These are phyloP conservation scores for Zaprionus gabonicus DNA, from an alignment of 1,140 invertebrate genomes.

Conservation along the genomic window DNA sequence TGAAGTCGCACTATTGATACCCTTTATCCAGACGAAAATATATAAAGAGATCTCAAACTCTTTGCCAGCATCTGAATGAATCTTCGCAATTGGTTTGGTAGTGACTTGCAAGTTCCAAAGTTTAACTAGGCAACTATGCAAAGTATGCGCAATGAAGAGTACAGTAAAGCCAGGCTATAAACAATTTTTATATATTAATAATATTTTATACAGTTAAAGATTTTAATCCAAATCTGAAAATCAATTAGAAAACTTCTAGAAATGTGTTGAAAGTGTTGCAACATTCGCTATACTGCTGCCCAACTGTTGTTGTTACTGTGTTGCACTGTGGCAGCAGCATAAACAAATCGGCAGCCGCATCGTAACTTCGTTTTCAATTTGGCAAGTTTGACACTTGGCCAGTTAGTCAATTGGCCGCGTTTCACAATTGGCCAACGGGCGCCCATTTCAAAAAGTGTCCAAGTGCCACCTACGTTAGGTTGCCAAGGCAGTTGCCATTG, in stretches of 20 bases:
- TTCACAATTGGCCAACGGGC: slow-evolving; percentile 42
- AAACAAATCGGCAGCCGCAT: slow-evolving; percentile 73
- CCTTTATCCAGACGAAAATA: neutral
- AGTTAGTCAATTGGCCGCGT: slow-evolving; percentile 61
- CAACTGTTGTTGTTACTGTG: slow-evolving; percentile 13
- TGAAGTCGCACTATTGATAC: slow-evolving; percentile 24
- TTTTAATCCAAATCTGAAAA: neutral
- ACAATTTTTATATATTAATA: neutral
- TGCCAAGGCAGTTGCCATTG: slow-evolving; percentile 13
- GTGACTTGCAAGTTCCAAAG: neutral
- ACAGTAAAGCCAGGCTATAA: neutral
- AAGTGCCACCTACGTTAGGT: slow-evolving; percentile 70
- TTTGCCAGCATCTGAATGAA: neutral
- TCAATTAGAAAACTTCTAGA: neutral
- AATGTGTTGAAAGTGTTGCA: neutral
- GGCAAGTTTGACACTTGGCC: slow-evolving; percentile 75
- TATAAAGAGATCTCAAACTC: too few species aligned
- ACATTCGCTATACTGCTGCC: neutral
- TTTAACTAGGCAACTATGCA: neutral
- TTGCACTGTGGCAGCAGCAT: slow-evolving; percentile 55
- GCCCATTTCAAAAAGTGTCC: slow-evolving; percentile 43
- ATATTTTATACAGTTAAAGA: too few species aligned
- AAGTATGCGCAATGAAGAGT: neutral
- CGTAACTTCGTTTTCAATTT: slow-evolving; percentile 81
- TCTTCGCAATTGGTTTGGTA: neutral